These are phyloP conservation scores for Vandiemenella viatica DNA, from an alignment of 2,888 invertebrate genomes.

Conservation along the genomic window DNA sequence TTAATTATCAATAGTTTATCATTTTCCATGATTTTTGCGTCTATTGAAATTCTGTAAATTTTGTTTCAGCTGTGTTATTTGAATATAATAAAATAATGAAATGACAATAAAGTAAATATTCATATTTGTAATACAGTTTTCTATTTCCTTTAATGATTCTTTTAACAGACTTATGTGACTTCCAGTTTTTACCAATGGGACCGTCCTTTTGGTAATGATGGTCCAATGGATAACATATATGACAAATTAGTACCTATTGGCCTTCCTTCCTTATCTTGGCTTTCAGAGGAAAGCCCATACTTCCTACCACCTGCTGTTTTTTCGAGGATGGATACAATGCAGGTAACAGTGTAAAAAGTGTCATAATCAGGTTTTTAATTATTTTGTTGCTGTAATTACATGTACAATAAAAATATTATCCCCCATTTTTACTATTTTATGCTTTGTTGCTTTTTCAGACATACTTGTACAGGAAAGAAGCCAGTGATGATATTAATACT, in stretches of 20 bases:
- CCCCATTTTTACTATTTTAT: too few species aligned
- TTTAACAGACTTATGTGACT: constrained; percentile 67
- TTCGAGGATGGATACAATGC: constrained; percentile 53
- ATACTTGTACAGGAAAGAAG: constrained; percentile 23
- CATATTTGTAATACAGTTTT: too few species aligned
- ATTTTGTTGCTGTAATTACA: too few species aligned
- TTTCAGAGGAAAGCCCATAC: constrained; percentile 40
- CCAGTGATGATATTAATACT: constrained; percentile 18
- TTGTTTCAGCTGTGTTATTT: too few species aligned
- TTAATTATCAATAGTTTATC: too few species aligned
- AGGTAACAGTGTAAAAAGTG: constrained; percentile 25
- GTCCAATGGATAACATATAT: constrained; percentile 41
- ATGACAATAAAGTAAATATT: too few species aligned
- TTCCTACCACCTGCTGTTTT: constrained; percentile 65
- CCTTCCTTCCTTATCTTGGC: constrained; percentile 39
- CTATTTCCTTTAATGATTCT: too few species aligned
- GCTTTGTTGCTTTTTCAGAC: constrained; percentile 20
- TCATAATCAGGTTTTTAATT: too few species aligned
- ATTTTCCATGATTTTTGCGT: too few species aligned
- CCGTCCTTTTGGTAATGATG: constrained; percentile 18
- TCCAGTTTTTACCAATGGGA: constrained; percentile 72
- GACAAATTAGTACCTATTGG: constrained; percentile 46
- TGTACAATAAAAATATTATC: too few species aligned
- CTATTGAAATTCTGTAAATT: too few species aligned
- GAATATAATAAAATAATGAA: too few species aligned